These are phyloP conservation scores for Porites australiensis DNA, from an alignment of 64 coral and sea anemone species.

Conservation along the genomic window DNA sequence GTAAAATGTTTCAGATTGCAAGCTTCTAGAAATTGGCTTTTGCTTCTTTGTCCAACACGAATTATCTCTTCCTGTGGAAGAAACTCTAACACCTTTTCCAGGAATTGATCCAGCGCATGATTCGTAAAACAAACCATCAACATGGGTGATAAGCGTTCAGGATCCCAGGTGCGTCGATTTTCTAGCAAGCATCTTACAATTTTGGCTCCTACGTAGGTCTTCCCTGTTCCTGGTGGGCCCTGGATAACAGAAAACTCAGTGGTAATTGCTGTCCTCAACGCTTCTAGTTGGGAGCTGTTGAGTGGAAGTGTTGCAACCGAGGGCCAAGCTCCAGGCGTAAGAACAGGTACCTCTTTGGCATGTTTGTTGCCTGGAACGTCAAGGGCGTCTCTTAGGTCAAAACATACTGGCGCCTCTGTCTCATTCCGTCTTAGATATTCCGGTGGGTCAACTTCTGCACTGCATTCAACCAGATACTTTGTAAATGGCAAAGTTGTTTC, in stretches of 20 bases:
- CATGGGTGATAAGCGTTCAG: slow-evolving; percentile 26
- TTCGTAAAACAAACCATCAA: slow-evolving; percentile 70
- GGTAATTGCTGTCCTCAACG: slow-evolving; percentile 79
- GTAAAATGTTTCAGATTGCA: slow-evolving; percentile 22
- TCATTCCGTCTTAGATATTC: slow-evolving; percentile 12
- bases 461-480: slow-evolving; percentile 19
- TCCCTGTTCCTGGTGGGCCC: slow-evolving; percentile 93
- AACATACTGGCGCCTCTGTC: background rate
- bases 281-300: slow-evolving; percentile 81
- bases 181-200: slow-evolving; percentile 64
- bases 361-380: background rate
- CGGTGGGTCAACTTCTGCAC: slow-evolving; percentile 32
- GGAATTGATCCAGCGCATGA: slow-evolving; percentile 66
- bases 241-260: slow-evolving; percentile 93
- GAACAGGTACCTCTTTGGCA: slow-evolving; percentile 42
- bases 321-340: slow-evolving; percentile 69
- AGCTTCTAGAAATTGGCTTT: slow-evolving; percentile 15
- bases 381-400: slow-evolving; percentile 55
- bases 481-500: slow-evolving; percentile 3
- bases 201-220: slow-evolving; percentile 89
- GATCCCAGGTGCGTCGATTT: slow-evolving; percentile 59
- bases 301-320: slow-evolving; percentile 38
- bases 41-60: slow-evolving; percentile 44
- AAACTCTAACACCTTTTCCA: slow-evolving; percentile 53
- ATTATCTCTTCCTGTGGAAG: slow-evolving; percentile 28